A percentile compares a stretch with the other conserved stretches of the same genome.
Conservation (phyloP, 64 coral and sea anemone species). For the Astreopora myriophthalma region DNA sequence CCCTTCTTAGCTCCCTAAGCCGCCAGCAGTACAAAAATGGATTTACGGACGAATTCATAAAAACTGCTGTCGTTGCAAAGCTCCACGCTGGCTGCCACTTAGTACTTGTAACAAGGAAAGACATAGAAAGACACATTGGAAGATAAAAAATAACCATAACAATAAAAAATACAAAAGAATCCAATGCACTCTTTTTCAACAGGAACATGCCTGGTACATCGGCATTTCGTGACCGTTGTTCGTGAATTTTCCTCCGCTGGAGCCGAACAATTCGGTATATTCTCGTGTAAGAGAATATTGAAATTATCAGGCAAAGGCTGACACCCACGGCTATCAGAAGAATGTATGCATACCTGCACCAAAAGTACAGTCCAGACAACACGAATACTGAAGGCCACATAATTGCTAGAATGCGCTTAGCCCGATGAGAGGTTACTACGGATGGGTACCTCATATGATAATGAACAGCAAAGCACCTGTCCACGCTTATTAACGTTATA, state of each 20-base stretch:
- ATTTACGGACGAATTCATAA: slow-evolving; percentile 1
- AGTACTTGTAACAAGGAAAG: not conserved
- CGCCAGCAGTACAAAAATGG: slow-evolving; percentile 24
- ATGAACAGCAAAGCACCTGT: slow-evolving; percentile 16
- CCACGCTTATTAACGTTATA: not conserved
- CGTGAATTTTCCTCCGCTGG: not conserved
- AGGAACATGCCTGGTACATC: not conserved
- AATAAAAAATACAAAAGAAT: slow-evolving; percentile 12
- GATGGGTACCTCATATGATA: not conserved
- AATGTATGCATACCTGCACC: not conserved
- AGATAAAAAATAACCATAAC: not conserved
- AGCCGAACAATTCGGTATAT: not conserved
- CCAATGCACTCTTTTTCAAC: not conserved
- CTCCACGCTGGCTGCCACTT: not conserved
- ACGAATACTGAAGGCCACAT: not conserved
- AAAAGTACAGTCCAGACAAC: not conserved
- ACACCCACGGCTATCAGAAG: not conserved
- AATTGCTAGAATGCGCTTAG: not conserved
- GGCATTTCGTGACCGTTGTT: not conserved
- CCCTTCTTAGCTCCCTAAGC: not conserved
- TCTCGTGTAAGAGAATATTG: not conserved
- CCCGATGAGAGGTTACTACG: not conserved
- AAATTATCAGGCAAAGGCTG: not conserved
- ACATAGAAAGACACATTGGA: not conserved
- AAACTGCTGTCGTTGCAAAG: not conserved